Evolutionary conservation across 1,140 invertebrate genomes (phyloP), one percentile per base, ranked within the genome.

Genomic region (Holcopasites calliopsidis): DNA sequence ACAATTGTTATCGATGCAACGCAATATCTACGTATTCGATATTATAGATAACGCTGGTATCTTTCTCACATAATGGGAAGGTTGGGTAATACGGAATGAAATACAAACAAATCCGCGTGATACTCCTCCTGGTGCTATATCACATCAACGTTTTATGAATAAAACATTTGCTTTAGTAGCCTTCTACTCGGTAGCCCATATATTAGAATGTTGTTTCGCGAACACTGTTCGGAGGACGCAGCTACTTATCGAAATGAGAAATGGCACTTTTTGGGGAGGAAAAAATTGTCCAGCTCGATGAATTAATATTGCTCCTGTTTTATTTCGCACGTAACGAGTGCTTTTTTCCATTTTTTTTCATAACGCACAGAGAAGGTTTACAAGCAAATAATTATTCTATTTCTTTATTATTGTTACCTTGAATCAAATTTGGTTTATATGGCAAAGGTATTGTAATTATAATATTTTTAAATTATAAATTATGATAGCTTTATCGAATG

Each of bases 141-240:
- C 71, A 57, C 28, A 74, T 74, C 71, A 74, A 74, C 71, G 71
- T 74, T 74, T 74, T 74, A 74, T 74, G 71, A 74, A 74, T 74
- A 74, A 74, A 74, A 74, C 71, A 74, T 74, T 66, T 57, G 62
- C 49, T 74, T 74, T 74, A 47, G 71, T 74, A 47, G 71, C 71
- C 55, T 66, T 66, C 61, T 31, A 28, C 71, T 50, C 31, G 49
- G 23, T 52, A 35, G 40, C 50, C 50, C 50, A 73, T 73, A 73
- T 35, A 73, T 73, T 73, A 73, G 50, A 73, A 66, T 44, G 71
- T 35, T 73, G 61, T 54, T 66, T n/a, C 52, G 38, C 7, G 61
- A 31, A 74, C 71, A 66, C 66, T 47, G 62, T 57, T 57, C 18
- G 18, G 28, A 16, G 38, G 26, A 62, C 31, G 71, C 7, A n/a